Evolutionary conservation across 2,797 vertebrate genomes (phyloP).

Genomic region (Heteromormyrus szaboi): DNA sequence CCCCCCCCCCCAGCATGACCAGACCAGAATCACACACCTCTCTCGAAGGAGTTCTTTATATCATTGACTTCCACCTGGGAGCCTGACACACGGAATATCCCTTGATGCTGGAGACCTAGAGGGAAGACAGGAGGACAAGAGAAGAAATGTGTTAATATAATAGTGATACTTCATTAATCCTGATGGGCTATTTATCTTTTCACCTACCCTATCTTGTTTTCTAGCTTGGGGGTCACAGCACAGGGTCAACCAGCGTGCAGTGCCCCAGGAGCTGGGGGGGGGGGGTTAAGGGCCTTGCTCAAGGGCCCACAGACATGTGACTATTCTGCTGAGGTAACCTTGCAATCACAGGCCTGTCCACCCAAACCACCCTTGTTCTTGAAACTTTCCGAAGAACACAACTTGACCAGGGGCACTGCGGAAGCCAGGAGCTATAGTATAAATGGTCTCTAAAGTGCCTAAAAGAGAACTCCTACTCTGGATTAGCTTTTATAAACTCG

Average conservation of each 20-base stretch:
- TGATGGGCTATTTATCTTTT: not conserved
- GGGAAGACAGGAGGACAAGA: not conserved
- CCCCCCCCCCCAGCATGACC: not conserved
- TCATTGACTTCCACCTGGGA: slow-evolving; percentile 98
- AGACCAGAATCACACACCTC: slow-evolving; percentile 66
- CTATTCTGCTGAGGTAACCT: not conserved
- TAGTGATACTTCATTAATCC: not conserved
- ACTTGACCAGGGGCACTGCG: not conserved
- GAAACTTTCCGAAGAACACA: not conserved
- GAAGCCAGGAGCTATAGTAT: not conserved
- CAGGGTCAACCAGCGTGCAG: not conserved
- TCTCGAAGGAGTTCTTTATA: slow-evolving; percentile 98
- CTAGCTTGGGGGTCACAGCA: not conserved
- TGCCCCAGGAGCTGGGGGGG: not conserved
- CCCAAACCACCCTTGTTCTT: not conserved
- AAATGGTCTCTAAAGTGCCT: not conserved
- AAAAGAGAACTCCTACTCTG: slow-evolving; percentile 26
- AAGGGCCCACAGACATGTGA: not conserved
- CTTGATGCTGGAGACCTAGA: slow-evolving; percentile 94
- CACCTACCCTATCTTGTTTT: not conserved
- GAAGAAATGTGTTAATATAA: not conserved
- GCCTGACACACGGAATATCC: slow-evolving; percentile 93
- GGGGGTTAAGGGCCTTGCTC: not conserved
- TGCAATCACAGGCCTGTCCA: not conserved
- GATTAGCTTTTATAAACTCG: slow-evolving; percentile 48